Evolutionary conservation across 1,140 invertebrate genomes (phyloP), one percentile per base, ranked within the genome.

Genomic region (Camponotus vicinus): DNA sequence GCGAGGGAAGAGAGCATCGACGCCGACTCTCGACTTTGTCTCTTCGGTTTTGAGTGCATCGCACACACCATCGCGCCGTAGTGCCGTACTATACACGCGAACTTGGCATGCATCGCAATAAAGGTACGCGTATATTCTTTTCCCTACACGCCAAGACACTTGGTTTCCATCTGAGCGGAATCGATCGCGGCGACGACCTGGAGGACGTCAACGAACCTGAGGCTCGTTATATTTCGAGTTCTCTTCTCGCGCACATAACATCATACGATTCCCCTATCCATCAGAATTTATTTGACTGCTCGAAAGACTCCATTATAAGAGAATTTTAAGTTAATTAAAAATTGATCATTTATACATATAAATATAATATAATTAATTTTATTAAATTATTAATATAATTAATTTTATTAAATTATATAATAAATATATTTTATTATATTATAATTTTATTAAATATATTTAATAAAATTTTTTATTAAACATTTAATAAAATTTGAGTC

Each of bases 31-130:
- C 67, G 55, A 82, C 40, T 73, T 75, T 83, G 79, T 82, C 69
- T 73, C 32, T 45, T 49, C 42, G 79, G 8, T 82, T 82, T 55
- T 27, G 64, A 61, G 79, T 59, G 27, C 67, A 73, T 61, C 27
- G 27, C 40, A 73, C 13, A 73, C 67, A 69, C 77, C 4, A 69
- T 79, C 61, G 9, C 9, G 27, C 11, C 18, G 9, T 79, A 42
- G 5, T 4, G 21, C 34, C 49, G 9, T n/a, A 40, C 27, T 21
- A 21, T 7, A 27, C 3, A 8, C 66, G 32, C 32, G 5, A 79
- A 79, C 34, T 34, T 40, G 63, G 42, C 61, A 27, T 67, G 45
- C 63, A 69, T 21, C 32, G 63, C 77, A 80, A 80, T 80, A 80
- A 80, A 55, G 64, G 5, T 1, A 55, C 64, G 32, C 11, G 21